Evolutionary conservation across 2,113 vertebrate species (phyloP).

Genomic region (Oncorhynchus kisutch): DNA sequence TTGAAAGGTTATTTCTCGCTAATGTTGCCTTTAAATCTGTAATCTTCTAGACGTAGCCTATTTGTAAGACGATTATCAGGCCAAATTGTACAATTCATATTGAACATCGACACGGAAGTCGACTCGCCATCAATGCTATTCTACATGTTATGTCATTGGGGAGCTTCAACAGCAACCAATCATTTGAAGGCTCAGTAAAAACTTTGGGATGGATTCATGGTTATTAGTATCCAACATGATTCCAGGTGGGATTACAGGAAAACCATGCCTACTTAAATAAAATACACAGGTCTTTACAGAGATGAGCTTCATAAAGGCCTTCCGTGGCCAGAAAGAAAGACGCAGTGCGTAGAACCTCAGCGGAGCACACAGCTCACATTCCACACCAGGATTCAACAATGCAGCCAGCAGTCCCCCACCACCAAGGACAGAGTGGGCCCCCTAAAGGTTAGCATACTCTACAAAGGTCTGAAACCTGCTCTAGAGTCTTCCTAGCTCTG

Average conservation of each 20-base stretch:
- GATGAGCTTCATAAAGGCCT: constrained; percentile 39
- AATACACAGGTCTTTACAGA: constrained; percentile 54
- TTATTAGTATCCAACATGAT: neutral
- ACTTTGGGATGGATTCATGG: neutral
- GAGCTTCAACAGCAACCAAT: neutral
- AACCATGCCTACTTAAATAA: constrained; percentile 41
- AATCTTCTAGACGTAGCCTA: too few relatives aligned
- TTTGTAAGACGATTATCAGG: too few relatives aligned
- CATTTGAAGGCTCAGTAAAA: neutral
- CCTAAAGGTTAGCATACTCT: neutral
- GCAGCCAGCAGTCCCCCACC: constrained; percentile 6
- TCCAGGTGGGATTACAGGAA: constrained; percentile 32
- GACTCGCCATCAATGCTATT: too few relatives aligned
- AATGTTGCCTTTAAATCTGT: too few relatives aligned
- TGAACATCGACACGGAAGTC: too few relatives aligned
- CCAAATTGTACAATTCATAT: too few relatives aligned
- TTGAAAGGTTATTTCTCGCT: too few relatives aligned
- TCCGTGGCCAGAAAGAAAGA: constrained; percentile 7
- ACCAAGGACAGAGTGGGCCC: constrained; percentile 23
- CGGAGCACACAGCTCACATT: constrained; percentile 47
- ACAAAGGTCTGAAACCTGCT: constrained; percentile 9
- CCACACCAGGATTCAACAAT: constrained; percentile 59
- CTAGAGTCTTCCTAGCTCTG: neutral
- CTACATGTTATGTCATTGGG: too few relatives aligned
- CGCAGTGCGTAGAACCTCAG: constrained; percentile 32